phyloP scores from a whole-genome alignment of 2,113 vertebrate genomes.

The Clinocottus analis region DNA sequence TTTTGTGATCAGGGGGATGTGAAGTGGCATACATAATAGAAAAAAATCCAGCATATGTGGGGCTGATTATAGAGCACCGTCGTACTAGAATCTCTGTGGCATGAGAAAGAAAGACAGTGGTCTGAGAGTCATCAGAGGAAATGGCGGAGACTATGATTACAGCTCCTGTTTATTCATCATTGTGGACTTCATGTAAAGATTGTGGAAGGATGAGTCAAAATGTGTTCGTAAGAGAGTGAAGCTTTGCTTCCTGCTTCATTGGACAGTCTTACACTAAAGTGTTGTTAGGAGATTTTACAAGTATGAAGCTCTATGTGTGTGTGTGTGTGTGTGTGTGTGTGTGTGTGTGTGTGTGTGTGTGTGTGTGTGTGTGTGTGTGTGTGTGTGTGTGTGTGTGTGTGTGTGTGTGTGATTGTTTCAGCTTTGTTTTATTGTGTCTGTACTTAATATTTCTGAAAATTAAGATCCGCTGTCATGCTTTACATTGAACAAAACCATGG shows the following conservation, averaged over 20 bases:
- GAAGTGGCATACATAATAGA: constrained; percentile 45
- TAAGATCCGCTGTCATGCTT: background rate
- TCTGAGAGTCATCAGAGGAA: constrained; percentile 30
- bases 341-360: too few relatives aligned
- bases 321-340: background rate
- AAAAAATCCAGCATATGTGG: constrained; percentile 16
- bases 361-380: too few relatives aligned
- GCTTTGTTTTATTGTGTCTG: background rate
- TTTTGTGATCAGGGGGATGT: constrained; percentile 43
- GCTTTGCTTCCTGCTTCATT: constrained; percentile 16
- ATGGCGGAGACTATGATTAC: constrained; percentile 5
- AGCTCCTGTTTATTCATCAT: constrained; percentile 24
- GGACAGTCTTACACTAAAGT: constrained; percentile 35
- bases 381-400: background rate
- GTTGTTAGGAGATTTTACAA: constrained; percentile 6
- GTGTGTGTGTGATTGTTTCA: background rate
- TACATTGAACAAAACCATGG: background rate
- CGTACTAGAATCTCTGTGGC: background rate
- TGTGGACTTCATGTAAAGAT: constrained; percentile 24
- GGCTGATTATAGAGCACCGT: constrained; percentile 21
- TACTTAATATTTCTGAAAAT: background rate
- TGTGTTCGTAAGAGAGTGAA: constrained; percentile 9
- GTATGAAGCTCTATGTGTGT: too few relatives aligned
- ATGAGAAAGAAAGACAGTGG: constrained; percentile 10
- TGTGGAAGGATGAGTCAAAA: constrained; percentile 16